phyloP scores from a whole-genome alignment of 1,140 invertebrate genomes.

The Cyrtorhinus lividipennis region DNA sequence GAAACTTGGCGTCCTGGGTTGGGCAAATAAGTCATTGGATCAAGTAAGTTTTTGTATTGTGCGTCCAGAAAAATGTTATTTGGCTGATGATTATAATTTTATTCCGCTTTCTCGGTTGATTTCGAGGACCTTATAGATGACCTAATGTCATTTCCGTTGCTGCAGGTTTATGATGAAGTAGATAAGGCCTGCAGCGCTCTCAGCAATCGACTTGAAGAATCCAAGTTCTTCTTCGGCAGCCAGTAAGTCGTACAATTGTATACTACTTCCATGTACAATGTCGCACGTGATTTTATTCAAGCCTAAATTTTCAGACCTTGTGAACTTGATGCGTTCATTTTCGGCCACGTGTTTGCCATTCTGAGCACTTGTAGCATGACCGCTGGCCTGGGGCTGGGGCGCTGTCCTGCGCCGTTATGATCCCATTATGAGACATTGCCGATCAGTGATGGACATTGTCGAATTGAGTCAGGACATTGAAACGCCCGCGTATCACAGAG shows the following conservation, averaged over 20 bases:
- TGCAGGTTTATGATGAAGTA: slow-evolving; percentile 56
- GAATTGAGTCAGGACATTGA: neutral
- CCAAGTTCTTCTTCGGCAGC: slow-evolving; percentile 67
- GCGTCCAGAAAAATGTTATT: no score
- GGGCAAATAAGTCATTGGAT: slow-evolving; percentile 61
- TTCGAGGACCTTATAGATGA: no score
- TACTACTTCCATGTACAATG: no score
- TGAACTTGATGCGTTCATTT: slow-evolving; percentile 56
- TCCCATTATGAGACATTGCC: slow-evolving; percentile 8
- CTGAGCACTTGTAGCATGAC: slow-evolving; percentile 27
- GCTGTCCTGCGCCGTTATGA: slow-evolving; percentile 7
- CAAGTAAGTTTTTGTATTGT: slow-evolving; percentile 43
- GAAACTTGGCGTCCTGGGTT: slow-evolving; percentile 57
- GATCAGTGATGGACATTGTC: neutral
- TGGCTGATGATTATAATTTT: no score
- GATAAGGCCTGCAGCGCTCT: slow-evolving; percentile 72
- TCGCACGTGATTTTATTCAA: no score
- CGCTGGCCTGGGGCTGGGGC: slow-evolving; percentile 12
- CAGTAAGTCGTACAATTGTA: slow-evolving; percentile 36
- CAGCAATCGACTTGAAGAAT: slow-evolving; percentile 62
- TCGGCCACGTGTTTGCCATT: slow-evolving; percentile 53
- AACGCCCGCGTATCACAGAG: slow-evolving; percentile 1
- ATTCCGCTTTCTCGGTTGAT: no score
- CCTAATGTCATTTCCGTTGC: no score
- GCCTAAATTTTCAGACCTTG: slow-evolving; percentile 42